These are phyloP conservation scores for Ferdinandea cuprea DNA, from an alignment of 2,888 invertebrate genomes.

Conservation along the genomic window DNA sequence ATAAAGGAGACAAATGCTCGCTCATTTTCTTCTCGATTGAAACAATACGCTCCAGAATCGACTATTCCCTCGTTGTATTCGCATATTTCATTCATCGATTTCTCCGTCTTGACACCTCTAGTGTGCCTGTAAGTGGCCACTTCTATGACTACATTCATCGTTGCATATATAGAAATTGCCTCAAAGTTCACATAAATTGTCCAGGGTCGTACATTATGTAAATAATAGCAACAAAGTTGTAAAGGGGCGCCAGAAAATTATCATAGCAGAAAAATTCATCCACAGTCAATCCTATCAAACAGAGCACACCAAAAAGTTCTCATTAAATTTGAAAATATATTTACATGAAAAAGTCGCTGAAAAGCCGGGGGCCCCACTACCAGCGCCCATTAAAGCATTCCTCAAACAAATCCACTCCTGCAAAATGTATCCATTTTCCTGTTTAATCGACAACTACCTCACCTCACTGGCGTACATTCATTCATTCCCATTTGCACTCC, in stretches of 20 bases:
- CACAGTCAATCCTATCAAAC: background rate
- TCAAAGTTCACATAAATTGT: background rate
- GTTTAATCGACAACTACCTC: conserved; percentile 32
- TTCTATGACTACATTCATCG: conserved; percentile 3
- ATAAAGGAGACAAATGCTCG: background rate
- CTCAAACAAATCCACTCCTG: conserved; percentile 22
- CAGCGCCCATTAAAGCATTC: background rate
- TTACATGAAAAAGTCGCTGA: background rate
- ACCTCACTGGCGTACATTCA: conserved; percentile 30
- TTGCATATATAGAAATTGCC: background rate
- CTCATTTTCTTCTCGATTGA: background rate
- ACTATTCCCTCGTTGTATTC: background rate
- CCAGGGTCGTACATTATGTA: conserved; percentile 5
- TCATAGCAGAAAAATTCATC: background rate
- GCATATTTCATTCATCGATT: conserved; percentile 4
- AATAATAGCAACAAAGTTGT: too few species aligned
- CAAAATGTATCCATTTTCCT: background rate
- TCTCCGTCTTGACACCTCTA: conserved; percentile 47
- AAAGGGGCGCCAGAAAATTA: conserved; percentile 38
- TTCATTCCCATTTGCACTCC: conserved; percentile 15
- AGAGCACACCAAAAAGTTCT: background rate
- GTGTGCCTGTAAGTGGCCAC: background rate
- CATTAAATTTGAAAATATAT: background rate
- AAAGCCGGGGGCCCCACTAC: background rate
- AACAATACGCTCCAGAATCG: background rate